Evolutionary conservation across 2,113 vertebrate genomes (phyloP), one percentile per base, ranked within the genome.

Genomic region (Athene cunicularia): DNA sequence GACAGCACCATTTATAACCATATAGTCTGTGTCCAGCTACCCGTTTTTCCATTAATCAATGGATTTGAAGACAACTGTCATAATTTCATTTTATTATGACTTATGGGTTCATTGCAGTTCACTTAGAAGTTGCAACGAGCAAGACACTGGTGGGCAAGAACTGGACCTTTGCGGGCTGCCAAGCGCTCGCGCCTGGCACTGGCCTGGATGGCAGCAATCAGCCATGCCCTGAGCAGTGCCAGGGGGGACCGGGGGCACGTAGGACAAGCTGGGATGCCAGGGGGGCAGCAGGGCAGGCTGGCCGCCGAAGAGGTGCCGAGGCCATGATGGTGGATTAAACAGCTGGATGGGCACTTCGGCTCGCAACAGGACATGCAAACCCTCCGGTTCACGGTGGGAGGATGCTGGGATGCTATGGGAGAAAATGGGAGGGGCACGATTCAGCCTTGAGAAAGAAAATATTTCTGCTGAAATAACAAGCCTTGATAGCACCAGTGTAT

Each of bases 1-100:
- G 98, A 98, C 98, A 98, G 98, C 95, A 86, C 97, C 98, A 98
- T 98, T 98, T 98, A 97, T 98, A 98, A 98, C 98, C 97, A 98
- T 98, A 98, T 97, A 98, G 96, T 98, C 98, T 97, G 97, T 97
- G 98, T 98, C 98, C 98, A 97, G 95, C 93, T 97, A 90, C 95
- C 97, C 98, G 62, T 96, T 97, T 98, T 98, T 98, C 94, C 98
- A 98, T 98, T 98, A 98, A 98, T 98, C 98, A 97, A 91, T 97
- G 97, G 97, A 93, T 97, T 95, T 94, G 97, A 97, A 94, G 98
- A 98, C 70, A 91, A 98, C 97, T 97, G 98, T 97, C 98, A 98
- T 96, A 83, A 94, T 97, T 97, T 97, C 97, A 81, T 96, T 95
- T 98, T 98, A 98, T 97, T 95, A 95, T 97, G 98, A 98, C 98